Base-by-base conservation (phyloP, 2,113 vertebrate species). In the Malurus melanocephalus region DNA sequence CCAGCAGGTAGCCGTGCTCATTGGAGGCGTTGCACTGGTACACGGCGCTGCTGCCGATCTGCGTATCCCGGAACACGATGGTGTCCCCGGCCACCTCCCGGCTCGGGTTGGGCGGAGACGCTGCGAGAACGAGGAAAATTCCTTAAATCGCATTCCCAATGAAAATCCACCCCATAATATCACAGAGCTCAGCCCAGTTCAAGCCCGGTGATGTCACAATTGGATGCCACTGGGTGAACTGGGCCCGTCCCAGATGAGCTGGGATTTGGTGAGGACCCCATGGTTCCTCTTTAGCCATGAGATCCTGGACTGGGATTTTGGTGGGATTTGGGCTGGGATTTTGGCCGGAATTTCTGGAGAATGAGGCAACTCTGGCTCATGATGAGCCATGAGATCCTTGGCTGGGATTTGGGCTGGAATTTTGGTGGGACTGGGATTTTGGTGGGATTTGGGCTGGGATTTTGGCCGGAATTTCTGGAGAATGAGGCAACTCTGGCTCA, bases 11-110 rank as follows among this genome's bases (percentile, higher is more conserved):
- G 56, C 99, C 99, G 0, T 99, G 99, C 87, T 99, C 97, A 5
- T 99, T 99, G 89, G 99, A 99, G 2, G 98, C 99, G 18, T 99
- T 99, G 96, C 99, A 99, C 71, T 99, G 99, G 94, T 99, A 99
- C 38, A 99, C 99, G 0, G 98, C 98, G 1, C 99, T 99, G 96
- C 97, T 98, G 75, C 98, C 99, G 8, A 99, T 98, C 96, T 99
- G 98, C 33, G 98, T 99, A 2, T 98, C 98, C 20, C 98, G 98
- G 93, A 99, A 99, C 49, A 99, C 98, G 73, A 99, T 97, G 52
- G 99, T 99, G 94, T 99, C 99, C 2, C 98, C 99, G 1, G 97
- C 83, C 74, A 99, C 97, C 75, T 98, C 95, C 1, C 98, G 97
- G 95, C 98, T 98, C 0, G 96, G 98, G 92, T 98, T 99, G 49